phyloP scores from a whole-genome alignment of 2,888 invertebrate species.

The Limenitis arthemis region DNA sequence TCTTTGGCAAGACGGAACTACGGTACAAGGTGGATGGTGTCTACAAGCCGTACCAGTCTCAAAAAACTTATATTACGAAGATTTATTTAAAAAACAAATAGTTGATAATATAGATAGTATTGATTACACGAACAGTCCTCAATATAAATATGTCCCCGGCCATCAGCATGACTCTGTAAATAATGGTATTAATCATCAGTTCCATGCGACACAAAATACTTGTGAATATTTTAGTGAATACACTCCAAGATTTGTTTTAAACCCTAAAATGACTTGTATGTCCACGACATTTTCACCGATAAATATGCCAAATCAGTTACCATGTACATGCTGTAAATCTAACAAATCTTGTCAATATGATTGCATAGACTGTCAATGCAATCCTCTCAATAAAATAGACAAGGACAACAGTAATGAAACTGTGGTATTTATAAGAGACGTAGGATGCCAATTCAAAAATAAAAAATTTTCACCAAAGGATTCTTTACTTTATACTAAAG shows the following conservation, averaged over 20 bases:
- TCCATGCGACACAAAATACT: conserved; percentile 35
- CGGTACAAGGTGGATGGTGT: no score
- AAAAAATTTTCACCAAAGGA: conserved; percentile 34
- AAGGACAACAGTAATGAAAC: conserved; percentile 32
- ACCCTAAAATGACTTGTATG: conserved; percentile 31
- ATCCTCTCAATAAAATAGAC: conserved; percentile 5
- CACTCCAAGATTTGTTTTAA: conserved; percentile 31
- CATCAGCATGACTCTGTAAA: conserved; percentile 36
- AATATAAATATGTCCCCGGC: conserved; percentile 36
- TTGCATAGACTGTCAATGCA: conserved; percentile 30
- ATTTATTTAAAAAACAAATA: conserved; percentile 31
- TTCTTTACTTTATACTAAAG: conserved; percentile 34
- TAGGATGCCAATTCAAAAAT: conserved; percentile 55
- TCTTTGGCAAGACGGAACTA: no score
- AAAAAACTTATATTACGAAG: conserved; percentile 44
- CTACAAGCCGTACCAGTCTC: conserved; percentile 49
- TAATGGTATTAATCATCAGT: conserved; percentile 33
- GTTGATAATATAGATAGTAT: conserved; percentile 28
- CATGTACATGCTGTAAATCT: conserved; percentile 32
- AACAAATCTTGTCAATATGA: conserved; percentile 55
- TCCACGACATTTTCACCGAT: conserved; percentile 31
- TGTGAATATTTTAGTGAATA: conserved; percentile 35
- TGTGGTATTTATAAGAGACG: conserved; percentile 56
- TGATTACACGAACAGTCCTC: conserved; percentile 33
- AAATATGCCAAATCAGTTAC: conserved; percentile 26